Evolutionary conservation across 2,113 vertebrate species (phyloP), one percentile per base, ranked within the genome.

Genomic region (Puffinus mauretanicus): DNA sequence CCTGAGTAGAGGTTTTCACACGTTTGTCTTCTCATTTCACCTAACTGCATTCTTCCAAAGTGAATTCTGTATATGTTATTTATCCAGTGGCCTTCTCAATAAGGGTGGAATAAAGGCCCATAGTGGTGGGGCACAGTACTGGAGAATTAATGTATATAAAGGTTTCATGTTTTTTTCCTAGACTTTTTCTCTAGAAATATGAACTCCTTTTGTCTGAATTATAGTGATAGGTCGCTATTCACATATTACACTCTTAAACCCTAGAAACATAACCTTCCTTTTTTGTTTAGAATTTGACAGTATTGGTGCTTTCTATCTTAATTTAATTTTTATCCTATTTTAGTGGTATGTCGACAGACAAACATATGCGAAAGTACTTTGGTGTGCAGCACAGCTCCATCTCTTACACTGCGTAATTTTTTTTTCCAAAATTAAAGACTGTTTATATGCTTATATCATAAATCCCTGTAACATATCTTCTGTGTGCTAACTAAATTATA

Each of bases 301-400:
- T 73, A 54, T 77, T 86, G n/a, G 27, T 95, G 18, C n/a, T 83
- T 91, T 93, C 54, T 88, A 21, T 83, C 30, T 72, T 90, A 77
- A 66, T 89, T 91, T 89, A 38, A 38, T 96, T 81, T 86, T n/a
- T 85, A 60, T 79, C 62, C 34, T 93, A 4, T 82, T 95, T 93
- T 73, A 82, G 44, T 65, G 44, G 14, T 77, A 30, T 69, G 58
- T 57, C 40, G 92, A 64, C 61, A 87, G 32, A 54, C 25, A 82
- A 76, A 86, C 89, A 51, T 79, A 32, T 8, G 5, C 8, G 5
- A 64, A 93, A 92, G 72, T 87, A 62, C 34, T 86, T 81, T 1
- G 78, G 15, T 62, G 69, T 58, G 47, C n/a, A 67, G 46, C 73
- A 75, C 16, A 66, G 7, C 49, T 76, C n/a, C 20, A 13, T 82